Evolutionary conservation across 2,113 vertebrate genomes (phyloP).

Genomic region (Anoura caudifer): DNA sequence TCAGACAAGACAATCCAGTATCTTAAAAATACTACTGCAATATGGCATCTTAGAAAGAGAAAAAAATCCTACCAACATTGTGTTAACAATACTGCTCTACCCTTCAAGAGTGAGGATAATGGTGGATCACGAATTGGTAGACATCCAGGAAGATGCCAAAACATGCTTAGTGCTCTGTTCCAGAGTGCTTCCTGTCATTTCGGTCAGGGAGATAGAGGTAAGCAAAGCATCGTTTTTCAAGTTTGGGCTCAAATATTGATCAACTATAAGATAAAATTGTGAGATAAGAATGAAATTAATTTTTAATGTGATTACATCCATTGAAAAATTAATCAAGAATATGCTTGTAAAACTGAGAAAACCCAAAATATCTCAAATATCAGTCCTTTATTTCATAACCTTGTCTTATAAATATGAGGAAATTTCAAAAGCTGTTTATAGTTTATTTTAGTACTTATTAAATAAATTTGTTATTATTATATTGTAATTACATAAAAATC

Average conservation of each 20-base stretch:
- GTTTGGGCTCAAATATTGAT: background rate
- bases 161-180: slow-evolving; percentile 69
- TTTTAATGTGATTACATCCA: background rate
- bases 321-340: background rate
- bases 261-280: background rate
- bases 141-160: slow-evolving; percentile 74
- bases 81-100: slow-evolving; percentile 72
- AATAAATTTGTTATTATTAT: background rate
- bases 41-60: slow-evolving; percentile 77
- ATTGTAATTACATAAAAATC: background rate
- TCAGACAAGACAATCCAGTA: slow-evolving; percentile 74
- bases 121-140: slow-evolving; percentile 66
- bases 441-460: slow-evolving; percentile 8
- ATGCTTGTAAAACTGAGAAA: slow-evolving; percentile 3
- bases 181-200: slow-evolving; percentile 68
- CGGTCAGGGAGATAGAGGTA: slow-evolving; percentile 70
- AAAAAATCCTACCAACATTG: slow-evolving; percentile 59
- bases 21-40: slow-evolving; percentile 75
- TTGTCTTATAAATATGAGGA: background rate
- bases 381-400: background rate
- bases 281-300: background rate
- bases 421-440: background rate
- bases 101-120: slow-evolving; percentile 70
- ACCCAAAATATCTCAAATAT: background rate
- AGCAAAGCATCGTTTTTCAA: background rate